Evolutionary conservation across 2,113 vertebrate genomes (phyloP).

Genomic region (Rhynchomys soricoides): DNA sequence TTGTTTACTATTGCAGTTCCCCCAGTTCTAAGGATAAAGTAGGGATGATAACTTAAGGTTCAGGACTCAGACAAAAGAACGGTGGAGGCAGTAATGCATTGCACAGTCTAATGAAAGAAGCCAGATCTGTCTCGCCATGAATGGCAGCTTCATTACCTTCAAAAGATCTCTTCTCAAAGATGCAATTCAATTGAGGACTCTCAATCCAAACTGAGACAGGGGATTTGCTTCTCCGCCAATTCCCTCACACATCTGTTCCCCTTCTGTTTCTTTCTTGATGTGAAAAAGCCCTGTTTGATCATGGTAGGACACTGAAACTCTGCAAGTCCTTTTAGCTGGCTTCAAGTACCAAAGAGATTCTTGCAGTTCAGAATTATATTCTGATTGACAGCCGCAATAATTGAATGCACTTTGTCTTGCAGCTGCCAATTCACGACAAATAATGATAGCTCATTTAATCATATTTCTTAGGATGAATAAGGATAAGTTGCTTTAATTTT

Average conservation of each 20-base stretch:
- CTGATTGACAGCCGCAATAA: conserved; percentile 75
- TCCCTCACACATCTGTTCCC: conserved; percentile 66
- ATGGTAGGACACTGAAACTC: not conserved
- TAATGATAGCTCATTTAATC: conserved; percentile 82
- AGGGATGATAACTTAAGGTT: not conserved
- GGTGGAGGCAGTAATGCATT: not conserved
- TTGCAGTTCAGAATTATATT: conserved; percentile 43
- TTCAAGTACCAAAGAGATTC: conserved; percentile 42
- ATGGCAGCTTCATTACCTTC: conserved; percentile 65
- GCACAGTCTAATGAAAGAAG: conserved; percentile 8
- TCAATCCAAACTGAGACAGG: conserved; percentile 52
- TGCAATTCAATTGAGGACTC: conserved; percentile 62
- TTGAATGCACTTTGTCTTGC: conserved; percentile 57
- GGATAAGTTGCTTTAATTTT: conserved; percentile 57
- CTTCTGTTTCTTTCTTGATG: conserved; percentile 69
- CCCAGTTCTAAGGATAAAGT: not conserved
- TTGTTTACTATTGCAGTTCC: not conserved
- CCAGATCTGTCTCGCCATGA: conserved; percentile 36
- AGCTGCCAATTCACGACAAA: conserved; percentile 75
- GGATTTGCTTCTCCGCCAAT: conserved; percentile 73
- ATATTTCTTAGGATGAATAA: conserved; percentile 54
- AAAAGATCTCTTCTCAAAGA: conserved; percentile 70
- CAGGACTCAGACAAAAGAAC: conserved; percentile 16
- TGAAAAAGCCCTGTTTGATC: conserved; percentile 62
- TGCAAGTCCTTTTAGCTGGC: conserved; percentile 35